Percentiles rank a stretch among this genome's conserved stretches.
Conservation (phyloP, 2,113 vertebrate genomes). For the Ammodytes dubius region DNA sequence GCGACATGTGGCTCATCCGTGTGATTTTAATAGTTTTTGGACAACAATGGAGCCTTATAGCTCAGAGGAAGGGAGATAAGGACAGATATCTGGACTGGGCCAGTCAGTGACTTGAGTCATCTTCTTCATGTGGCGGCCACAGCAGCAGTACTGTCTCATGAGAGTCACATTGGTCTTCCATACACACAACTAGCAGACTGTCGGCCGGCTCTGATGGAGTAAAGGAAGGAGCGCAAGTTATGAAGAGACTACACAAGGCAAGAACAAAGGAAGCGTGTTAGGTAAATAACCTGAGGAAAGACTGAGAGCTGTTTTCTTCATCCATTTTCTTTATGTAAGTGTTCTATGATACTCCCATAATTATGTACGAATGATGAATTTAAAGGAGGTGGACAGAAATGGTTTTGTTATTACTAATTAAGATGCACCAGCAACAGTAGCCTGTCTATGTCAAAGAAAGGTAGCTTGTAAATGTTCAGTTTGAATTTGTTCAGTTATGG, state of each 20-base stretch:
- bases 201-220: neutral
- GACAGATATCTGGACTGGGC: slow-evolving; percentile 20
- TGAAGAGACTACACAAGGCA: neutral
- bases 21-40: too few relatives aligned
- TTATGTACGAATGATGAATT: too few relatives aligned
- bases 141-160: slow-evolving; percentile 12
- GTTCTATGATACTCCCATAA: too few relatives aligned
- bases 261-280: neutral
- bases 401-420: too few relatives aligned
- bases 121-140: slow-evolving; percentile 11
- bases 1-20: too few relatives aligned
- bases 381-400: too few relatives aligned
- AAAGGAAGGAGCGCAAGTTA: neutral
- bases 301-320: neutral
- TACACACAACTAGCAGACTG: neutral
- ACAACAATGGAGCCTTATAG: too few relatives aligned
- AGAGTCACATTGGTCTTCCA: slow-evolving; percentile 8
- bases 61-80: neutral
- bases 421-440: too few relatives aligned
- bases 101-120: slow-evolving; percentile 2
- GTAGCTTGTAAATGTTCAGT: too few relatives aligned
- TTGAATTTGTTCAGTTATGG: too few relatives aligned
- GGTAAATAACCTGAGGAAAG: neutral
- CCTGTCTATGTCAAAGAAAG: too few relatives aligned
- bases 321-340: too few relatives aligned